Evolutionary conservation across 2,113 vertebrate species (phyloP).

Genomic region (Crotalus viridis): DNA sequence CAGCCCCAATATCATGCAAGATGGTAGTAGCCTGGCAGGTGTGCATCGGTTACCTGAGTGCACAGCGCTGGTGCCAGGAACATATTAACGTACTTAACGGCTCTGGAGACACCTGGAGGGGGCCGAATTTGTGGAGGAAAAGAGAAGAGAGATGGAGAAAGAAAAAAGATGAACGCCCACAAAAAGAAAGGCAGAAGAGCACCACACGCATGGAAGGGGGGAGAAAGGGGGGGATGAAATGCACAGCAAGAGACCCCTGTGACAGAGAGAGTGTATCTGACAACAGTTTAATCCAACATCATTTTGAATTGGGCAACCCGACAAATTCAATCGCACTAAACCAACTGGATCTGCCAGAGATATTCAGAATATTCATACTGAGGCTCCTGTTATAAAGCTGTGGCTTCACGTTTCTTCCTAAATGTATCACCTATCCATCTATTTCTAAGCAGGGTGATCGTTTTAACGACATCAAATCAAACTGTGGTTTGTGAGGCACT

Average conservation of each 20-base stretch:
- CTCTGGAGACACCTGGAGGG: slow-evolving; percentile 93
- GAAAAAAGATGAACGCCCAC: slow-evolving; percentile 25
- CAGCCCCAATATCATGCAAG: slow-evolving; percentile 85
- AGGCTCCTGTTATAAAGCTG: neutral
- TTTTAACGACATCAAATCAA: neutral
- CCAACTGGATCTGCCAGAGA: neutral
- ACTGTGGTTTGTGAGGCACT: neutral
- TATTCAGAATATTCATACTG: neutral
- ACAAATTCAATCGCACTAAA: neutral
- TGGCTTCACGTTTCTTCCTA: neutral
- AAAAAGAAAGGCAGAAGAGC: slow-evolving; percentile 43
- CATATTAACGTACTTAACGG: slow-evolving; percentile 97
- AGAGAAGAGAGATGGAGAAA: slow-evolving; percentile 21
- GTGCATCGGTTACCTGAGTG: slow-evolving; percentile 89
- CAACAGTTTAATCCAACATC: neutral
- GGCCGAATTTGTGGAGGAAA: slow-evolving; percentile 52
- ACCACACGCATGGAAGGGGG: slow-evolving; percentile 21
- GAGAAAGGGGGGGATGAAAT: neutral
- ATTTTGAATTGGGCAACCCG: neutral
- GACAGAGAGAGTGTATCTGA: neutral
- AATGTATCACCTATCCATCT: neutral
- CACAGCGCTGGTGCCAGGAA: slow-evolving; percentile 95
- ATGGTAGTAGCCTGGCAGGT: slow-evolving; percentile 30
- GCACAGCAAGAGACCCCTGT: neutral
- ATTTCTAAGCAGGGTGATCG: neutral